These are phyloP conservation scores for Orthosia gracilis DNA, from an alignment of 2,888 invertebrate species.

Conservation along the genomic window DNA sequence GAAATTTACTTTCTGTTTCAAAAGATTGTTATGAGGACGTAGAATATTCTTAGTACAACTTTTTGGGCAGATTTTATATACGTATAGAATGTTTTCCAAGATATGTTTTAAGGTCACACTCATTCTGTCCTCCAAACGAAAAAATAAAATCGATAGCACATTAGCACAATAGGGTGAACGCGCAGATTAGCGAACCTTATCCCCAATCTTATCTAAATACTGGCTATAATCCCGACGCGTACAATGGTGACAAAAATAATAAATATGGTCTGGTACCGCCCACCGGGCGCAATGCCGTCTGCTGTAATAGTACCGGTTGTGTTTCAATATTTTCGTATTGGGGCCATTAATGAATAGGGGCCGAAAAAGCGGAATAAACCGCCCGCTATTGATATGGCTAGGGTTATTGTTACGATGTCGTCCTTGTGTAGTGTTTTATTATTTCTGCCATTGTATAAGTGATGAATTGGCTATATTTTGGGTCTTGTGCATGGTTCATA, in stretches of 20 bases:
- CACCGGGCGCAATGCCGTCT: conserved; percentile 76
- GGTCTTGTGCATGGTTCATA: conserved; percentile 37
- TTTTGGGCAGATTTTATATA: conserved; percentile 5
- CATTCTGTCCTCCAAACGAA: conserved; percentile 15
- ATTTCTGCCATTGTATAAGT: conserved; percentile 56
- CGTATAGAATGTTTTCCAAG: too few relatives aligned
- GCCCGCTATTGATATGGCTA: conserved; percentile 82
- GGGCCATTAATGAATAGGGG: conserved; percentile 83
- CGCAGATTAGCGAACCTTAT: conserved; percentile 88
- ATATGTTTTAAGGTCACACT: conserved; percentile 14
- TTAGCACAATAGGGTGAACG: conserved; percentile 78
- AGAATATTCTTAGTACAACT: background rate
- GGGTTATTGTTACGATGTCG: conserved; percentile 59
- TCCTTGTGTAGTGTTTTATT: conserved; percentile 63
- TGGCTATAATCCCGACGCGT: conserved; percentile 85
- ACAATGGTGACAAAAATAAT: conserved; percentile 91
- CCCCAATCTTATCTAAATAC: conserved; percentile 91
- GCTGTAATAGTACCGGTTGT: conserved; percentile 72
- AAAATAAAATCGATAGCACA: conserved; percentile 81
- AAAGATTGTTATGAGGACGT: background rate
- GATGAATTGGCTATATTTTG: conserved; percentile 60
- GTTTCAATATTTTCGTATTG: conserved; percentile 88
- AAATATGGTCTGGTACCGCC: conserved; percentile 86
- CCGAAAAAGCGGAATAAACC: conserved; percentile 82
- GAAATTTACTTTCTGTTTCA: background rate